Evolutionary conservation across 2,888 invertebrate species (phyloP).

Genomic region (Ferdinandea cuprea): DNA sequence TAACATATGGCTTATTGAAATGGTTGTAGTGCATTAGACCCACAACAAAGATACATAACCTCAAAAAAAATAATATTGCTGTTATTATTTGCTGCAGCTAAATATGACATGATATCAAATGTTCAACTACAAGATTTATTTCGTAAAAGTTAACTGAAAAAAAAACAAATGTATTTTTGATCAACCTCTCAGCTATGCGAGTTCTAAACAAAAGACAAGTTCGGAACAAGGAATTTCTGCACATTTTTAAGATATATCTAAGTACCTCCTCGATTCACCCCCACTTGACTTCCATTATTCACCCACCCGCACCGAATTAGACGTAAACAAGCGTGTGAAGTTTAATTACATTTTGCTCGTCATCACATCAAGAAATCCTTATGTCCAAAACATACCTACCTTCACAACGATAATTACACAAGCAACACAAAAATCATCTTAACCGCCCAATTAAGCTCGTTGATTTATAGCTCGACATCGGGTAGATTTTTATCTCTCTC

Average conservation of each 20-base stretch:
- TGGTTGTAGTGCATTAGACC: no score
- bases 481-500: background rate
- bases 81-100: no score
- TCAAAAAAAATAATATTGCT: no score
- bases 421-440: constrained; percentile 48
- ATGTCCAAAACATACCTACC: constrained; percentile 33
- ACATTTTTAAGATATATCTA: background rate
- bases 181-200: no score
- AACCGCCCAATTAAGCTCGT: constrained; percentile 48
- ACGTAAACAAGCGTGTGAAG: constrained; percentile 17
- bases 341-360: constrained; percentile 8
- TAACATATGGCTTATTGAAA: no score
- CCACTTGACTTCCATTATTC: constrained; percentile 4
- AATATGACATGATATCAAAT: no score
- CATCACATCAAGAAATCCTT: constrained; percentile 17
- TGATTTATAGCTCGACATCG: constrained; percentile 48
- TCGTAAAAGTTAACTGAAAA: no score
- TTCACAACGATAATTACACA: constrained; percentile 38
- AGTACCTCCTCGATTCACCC: background rate
- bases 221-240: no score
- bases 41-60: no score
- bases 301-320: background rate
- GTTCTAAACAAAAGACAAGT: no score
- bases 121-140: no score
- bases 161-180: no score